Conservation (phyloP, 2,797 vertebrate genomes). For the Atherinosoma microstoma region DNA sequence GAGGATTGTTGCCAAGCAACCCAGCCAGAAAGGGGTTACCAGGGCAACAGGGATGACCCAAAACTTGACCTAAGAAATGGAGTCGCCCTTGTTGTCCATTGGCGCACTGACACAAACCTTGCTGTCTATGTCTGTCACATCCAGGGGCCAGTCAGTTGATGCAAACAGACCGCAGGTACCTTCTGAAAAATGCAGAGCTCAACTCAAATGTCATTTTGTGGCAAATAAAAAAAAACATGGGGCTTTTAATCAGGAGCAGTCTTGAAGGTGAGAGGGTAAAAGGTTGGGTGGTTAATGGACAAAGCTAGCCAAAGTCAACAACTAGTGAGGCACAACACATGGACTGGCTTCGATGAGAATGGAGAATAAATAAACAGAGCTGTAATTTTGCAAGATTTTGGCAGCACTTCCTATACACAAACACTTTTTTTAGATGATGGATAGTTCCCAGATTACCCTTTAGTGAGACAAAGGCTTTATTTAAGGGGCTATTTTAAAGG, state of each 20-base stretch:
- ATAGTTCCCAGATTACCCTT: slow-evolving; percentile 28
- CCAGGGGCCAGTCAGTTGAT: slow-evolving; percentile 18
- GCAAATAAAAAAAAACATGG: slow-evolving; percentile 14
- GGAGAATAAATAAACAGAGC: slow-evolving; percentile 54
- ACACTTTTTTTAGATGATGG: slow-evolving; percentile 46
- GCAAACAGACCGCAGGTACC: slow-evolving; percentile 35
- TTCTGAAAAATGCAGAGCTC: slow-evolving; percentile 20
- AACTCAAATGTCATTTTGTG: slow-evolving; percentile 40
- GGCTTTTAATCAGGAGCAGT: slow-evolving; percentile 32
- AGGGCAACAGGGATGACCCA: slow-evolving; percentile 81
- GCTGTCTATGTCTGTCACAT: slow-evolving; percentile 4
- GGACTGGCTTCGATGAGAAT: slow-evolving; percentile 43
- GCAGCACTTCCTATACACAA: slow-evolving; percentile 42
- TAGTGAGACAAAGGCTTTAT: slow-evolving; percentile 15
- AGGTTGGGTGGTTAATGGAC: slow-evolving; percentile 38
- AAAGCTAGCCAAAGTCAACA: slow-evolving; percentile 57
- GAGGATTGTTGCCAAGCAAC: slow-evolving; percentile 85
- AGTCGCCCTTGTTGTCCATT: slow-evolving; percentile 58
- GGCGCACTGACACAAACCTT: slow-evolving; percentile 9
- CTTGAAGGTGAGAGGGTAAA: slow-evolving; percentile 10
- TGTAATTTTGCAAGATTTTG: slow-evolving; percentile 40
- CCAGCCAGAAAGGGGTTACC: slow-evolving; percentile 75
- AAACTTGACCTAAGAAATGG: slow-evolving; percentile 82
- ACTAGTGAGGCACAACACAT: slow-evolving; percentile 34
- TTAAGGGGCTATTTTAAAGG: slow-evolving; percentile 14